Base-by-base conservation (phyloP, 2,113 vertebrate species). In the Periophthalmus modestus region DNA sequence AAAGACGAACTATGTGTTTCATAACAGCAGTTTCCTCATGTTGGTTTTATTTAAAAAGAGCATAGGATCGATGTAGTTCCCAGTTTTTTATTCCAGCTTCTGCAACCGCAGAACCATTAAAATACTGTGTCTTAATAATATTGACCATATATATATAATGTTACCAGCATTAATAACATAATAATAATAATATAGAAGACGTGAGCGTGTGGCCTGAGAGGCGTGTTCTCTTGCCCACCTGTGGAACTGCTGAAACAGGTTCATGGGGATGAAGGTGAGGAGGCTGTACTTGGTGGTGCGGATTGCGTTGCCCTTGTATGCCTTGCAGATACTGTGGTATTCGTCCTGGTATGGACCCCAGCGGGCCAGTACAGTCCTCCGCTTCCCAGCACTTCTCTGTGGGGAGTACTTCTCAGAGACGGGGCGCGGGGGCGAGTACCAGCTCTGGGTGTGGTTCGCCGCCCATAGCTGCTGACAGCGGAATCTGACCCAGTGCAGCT, bases 201-300 rank as follows among this genome's bases (percentile, higher is more conserved):
- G 48, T 52, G 50, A 24, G 23, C 14, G 55, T 58, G 5, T 58
- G 21, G 23, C 14, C 7, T 24, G 57, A 58, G 11, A 18, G 50
- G 16, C 39, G 3, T 9, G 36, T 10, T 46, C 54, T 57, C 19
- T 21, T 21, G 7, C 18, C 13, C 2, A 98, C 98, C 97, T 98
- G 93, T 97, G 96, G 91, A 99, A 99, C 59, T 99, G 98, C 89
- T 98, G 95, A 87, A 97, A 99, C 50, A 99, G 91, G 90, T 99
- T 99, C 89, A 93, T 95, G 59, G 98, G 98, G 86, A 99, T 93
- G 88, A 99, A 99, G 63, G 92, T 98, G 86, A 95, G 72, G 48
- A 96, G 69, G 0, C 91, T 97, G 89, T 99, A 99, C 71, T 98
- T 98, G 4, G 96, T 98, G 3, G 98, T 99, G n/a, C 92, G 90